These are phyloP conservation scores for Prolemur simus DNA, from an alignment of 2,113 vertebrate genomes.

Conservation along the genomic window DNA sequence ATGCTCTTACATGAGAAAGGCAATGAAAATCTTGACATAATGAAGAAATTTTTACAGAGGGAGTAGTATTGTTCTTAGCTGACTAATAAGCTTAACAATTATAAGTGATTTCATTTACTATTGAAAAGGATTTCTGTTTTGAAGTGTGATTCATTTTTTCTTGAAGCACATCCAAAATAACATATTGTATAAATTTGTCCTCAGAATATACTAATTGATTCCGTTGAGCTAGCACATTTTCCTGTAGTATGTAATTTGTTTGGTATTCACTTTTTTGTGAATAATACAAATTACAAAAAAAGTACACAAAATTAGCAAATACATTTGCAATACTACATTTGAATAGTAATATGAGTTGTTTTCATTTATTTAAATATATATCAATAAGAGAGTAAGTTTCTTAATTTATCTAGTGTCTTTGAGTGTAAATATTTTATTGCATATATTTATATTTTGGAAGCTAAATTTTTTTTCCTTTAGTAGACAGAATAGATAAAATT, in stretches of 20 bases:
- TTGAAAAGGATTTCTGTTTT: constrained; percentile 68
- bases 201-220: constrained; percentile 61
- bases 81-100: constrained; percentile 40
- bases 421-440: constrained; percentile 6
- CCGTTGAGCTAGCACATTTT: constrained; percentile 59
- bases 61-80: constrained; percentile 35
- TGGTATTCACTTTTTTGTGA: constrained; percentile 56
- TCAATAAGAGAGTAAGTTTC: neutral
- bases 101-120: constrained; percentile 48
- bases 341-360: neutral
- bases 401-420: neutral
- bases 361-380: constrained; percentile 18
- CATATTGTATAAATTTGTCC: constrained; percentile 61
- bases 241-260: constrained; percentile 59
- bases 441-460: neutral
- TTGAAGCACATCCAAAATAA: constrained; percentile 68
- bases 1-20: constrained; percentile 12
- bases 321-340: constrained; percentile 17
- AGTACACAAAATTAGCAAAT: constrained; percentile 42
- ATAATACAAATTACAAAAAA: constrained; percentile 64
- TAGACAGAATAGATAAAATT: neutral
- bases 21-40: constrained; percentile 26
- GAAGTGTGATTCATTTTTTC: constrained; percentile 70
- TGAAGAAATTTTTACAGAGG: constrained; percentile 30
- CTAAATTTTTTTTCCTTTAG: neutral